Base-by-base conservation (phyloP, 2,797 vertebrate genomes). In the Oceanodroma leucorhoa region DNA sequence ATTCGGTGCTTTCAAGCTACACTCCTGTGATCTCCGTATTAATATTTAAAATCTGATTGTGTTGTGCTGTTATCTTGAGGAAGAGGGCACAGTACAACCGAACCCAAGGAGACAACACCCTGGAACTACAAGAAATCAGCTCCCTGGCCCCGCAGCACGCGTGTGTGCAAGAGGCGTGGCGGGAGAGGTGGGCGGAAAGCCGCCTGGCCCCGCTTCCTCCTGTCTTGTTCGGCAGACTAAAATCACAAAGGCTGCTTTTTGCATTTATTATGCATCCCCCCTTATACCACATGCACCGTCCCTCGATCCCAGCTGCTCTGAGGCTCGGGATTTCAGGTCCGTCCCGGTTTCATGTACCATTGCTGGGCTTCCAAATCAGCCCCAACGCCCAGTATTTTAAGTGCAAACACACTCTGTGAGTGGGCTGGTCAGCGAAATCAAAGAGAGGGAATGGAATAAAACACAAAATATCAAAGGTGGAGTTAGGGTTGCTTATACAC, bases 21-120 rank as follows among this genome's bases (percentile, higher is more conserved):
- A 83, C 60, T 95, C 86, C 40, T 27, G 70, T 83, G 94, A 95
- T 90, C 93, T 78, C 72, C 0, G 1, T 30, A 88, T 91, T 96
- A 97, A 90, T 95, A 96, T 95, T 95, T 94, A 88, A 93, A 95
- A 93, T 61, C 14, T 54, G 50, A 30, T 32, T 85, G 73, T 86
- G 76, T 67, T 94, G 64, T 51, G 45, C 29, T 77, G 32, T 94
- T 96, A 91, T 69, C 57, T 90, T 58, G 81, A 94, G 70, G 11
- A 95, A 90, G 71, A 86, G 53, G 94, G 70, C 64, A 89, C 19
- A 57, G n/a, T 21, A 70, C 24, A 83, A 60, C 11, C 0, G 2
- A 89, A 27, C 13, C 24, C 71, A 91, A 67, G 34, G 40, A 92
- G 41, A 48, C 50, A 79, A 84, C 38, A 14, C 19, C 53, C 17